Percentiles rank a stretch among this genome's conserved stretches.
Evolutionary conservation across 2,888 invertebrate species (phyloP).

Genomic region (Mesorhabditis spiculigera): DNA sequence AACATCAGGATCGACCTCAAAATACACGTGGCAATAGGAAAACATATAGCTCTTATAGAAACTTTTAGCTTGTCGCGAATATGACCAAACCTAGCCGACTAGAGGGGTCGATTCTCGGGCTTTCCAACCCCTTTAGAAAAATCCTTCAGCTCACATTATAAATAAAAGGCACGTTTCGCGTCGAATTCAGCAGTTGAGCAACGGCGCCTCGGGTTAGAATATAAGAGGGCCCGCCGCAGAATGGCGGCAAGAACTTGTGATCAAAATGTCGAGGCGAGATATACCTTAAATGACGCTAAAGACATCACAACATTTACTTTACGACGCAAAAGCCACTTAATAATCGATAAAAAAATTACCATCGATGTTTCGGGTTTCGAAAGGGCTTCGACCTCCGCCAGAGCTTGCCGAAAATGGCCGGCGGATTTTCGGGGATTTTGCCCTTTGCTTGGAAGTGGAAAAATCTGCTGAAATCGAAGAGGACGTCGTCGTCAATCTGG

Average conservation of each 20-base stretch:
- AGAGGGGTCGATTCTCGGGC: too few species aligned
- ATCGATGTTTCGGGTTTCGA: not conserved
- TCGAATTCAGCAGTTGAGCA: not conserved
- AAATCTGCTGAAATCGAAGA: not conserved
- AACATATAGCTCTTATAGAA: too few species aligned
- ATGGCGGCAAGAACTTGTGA: not conserved
- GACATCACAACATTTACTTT: not conserved
- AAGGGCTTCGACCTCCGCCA: not conserved
- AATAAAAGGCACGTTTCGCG: not conserved
- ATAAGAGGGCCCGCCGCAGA: not conserved
- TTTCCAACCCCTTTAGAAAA: not conserved
- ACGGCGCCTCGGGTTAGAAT: not conserved
- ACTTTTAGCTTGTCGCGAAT: too few species aligned
- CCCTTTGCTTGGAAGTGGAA: not conserved
- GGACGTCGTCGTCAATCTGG: constrained; percentile 4
- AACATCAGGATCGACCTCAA: too few species aligned
- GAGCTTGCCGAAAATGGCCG: not conserved
- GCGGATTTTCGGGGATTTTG: not conserved
- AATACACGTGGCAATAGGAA: too few species aligned
- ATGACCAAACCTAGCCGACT: too few species aligned
- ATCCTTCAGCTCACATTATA: not conserved
- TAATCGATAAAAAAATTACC: not conserved
- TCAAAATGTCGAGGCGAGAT: not conserved
- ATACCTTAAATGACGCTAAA: not conserved
- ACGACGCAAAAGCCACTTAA: not conserved